phyloP scores from a whole-genome alignment of 1,140 invertebrate genomes.

The Amphibalanus amphitrite region DNA sequence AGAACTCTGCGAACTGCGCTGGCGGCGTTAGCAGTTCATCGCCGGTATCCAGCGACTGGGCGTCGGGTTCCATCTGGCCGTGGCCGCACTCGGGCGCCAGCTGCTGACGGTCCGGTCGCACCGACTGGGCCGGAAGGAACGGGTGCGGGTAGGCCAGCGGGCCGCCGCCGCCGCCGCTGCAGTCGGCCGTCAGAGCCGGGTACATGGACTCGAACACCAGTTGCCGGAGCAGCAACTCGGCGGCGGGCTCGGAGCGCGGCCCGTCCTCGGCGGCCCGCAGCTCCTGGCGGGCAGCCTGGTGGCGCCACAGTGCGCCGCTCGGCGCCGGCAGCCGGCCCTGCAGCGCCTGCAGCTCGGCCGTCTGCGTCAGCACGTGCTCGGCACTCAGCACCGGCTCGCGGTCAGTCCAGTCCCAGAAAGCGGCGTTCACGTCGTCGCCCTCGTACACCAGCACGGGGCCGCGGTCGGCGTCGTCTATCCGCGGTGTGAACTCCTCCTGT shows the following conservation, averaged over 20 bases:
- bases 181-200: background rate
- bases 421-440: background rate
- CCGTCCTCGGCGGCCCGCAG: background rate
- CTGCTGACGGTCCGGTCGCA: background rate
- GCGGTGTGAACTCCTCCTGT: background rate
- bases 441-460: background rate
- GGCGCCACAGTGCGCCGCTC: background rate
- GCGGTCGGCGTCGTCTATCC: background rate
- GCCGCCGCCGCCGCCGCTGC: background rate
- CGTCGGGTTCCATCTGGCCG: background rate
- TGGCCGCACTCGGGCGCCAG: background rate
- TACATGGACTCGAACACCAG: background rate
- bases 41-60: background rate
- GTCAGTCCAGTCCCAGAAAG: background rate
- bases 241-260: background rate
- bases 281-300: background rate
- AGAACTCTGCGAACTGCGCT: background rate
- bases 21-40: background rate
- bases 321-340: background rate
- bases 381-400: background rate
- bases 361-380: conserved; percentile 1
- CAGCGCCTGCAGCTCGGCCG: background rate
- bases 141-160: background rate
- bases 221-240: background rate
- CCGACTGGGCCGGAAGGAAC: background rate